Evolutionary conservation across 2,797 vertebrate genomes (phyloP).

Genomic region (Phalanger gymnotis): DNA sequence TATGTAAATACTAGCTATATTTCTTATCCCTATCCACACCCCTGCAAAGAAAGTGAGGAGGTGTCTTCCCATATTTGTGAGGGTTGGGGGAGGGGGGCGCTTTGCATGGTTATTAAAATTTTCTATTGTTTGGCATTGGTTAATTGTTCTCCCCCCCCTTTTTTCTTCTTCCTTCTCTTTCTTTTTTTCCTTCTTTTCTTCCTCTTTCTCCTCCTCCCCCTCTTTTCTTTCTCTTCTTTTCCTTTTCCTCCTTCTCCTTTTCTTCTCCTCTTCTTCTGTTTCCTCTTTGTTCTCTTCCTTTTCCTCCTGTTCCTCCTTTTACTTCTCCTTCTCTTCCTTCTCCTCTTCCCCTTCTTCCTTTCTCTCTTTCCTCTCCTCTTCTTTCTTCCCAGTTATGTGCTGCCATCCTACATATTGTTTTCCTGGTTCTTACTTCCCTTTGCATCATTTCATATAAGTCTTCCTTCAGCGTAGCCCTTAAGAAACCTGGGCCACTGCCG

Average conservation of each 20-base stretch:
- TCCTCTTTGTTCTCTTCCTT: neutral
- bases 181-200: neutral
- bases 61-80: neutral
- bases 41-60: neutral
- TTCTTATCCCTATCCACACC: neutral
- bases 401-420: neutral
- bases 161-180: neutral
- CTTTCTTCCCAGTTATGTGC: neutral
- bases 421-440: neutral
- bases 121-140: neutral
- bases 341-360: neutral
- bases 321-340: neutral
- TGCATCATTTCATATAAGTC: neutral
- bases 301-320: neutral
- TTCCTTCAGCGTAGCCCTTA: neutral
- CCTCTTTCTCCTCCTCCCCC: neutral
- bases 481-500: neutral
- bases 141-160: neutral
- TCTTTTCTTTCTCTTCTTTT: rapidly evolving
- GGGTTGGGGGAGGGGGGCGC: no score
- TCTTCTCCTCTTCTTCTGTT: neutral
- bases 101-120: neutral
- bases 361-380: neutral
- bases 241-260: no score
- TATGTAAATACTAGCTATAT: neutral